Base-by-base conservation (phyloP, 2,797 vertebrate species). In the Emys orbicularis region DNA sequence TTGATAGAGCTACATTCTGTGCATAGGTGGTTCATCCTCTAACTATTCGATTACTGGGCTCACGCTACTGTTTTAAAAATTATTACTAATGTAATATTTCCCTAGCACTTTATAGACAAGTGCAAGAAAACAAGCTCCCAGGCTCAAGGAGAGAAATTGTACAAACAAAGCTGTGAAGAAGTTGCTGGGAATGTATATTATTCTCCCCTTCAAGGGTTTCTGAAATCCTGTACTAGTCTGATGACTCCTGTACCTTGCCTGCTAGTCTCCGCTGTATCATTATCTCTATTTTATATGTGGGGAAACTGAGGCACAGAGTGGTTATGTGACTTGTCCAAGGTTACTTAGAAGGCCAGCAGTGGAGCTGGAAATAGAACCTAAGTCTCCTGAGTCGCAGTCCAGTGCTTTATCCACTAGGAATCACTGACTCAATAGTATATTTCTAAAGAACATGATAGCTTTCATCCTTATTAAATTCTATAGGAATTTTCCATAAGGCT, bases 151-250 rank as follows among this genome's bases (percentile, higher is more conserved):
- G 31, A 84, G 34, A 88, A 93, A 44, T n/a, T 47, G 5, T 88
- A 61, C 18, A 54, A 74, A 72, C 61, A 84, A 50, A 85, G 52
- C 68, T 91, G 52, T 27, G 0, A 90, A 72, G n/a, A 52, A 34
- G 37, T 10, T 2, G 0, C 1, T 81, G 53, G 77, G 81, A 77
- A 94, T 34, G 44, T 5, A 0, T 1, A 0, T 2, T 84, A 89
- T 87, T 83, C 44, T 53, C 12, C 86, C 86, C 56, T 81, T 19
- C 53, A 21, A 12, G 83, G 54, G 18, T 76, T 90, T 92, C 82
- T 56, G 80, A 90, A 95, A 84, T 86, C 41, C 12, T n/a, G 10
- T 8, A 1, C 54, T 88, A 72, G 1, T 18, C 59, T 57, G 15
- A 41, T 23, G 72, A 5, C 27, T 27, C n/a, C 81, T 86, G 52